A percentile compares a stretch with the other conserved stretches of the same genome.
Conservation (phyloP, 2,888 invertebrate genomes). For the Synergus laeviventris region DNA sequence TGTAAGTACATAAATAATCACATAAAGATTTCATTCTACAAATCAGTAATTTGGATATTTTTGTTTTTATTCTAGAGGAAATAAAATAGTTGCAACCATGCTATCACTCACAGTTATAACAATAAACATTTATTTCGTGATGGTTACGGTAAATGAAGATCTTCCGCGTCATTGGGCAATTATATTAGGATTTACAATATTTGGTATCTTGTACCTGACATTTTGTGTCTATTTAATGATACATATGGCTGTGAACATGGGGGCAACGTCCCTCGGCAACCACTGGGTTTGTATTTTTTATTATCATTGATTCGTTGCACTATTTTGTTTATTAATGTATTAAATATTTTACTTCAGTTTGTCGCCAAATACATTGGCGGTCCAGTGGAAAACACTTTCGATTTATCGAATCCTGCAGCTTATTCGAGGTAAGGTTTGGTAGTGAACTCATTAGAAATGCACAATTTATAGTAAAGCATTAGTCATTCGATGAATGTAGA, state of each 20-base stretch:
- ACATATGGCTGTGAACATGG: slow-evolving; percentile 84
- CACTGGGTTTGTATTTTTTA: slow-evolving; percentile 75
- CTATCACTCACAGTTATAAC: slow-evolving; percentile 84
- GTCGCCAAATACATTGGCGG: slow-evolving; percentile 79
- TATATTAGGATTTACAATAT: slow-evolving; percentile 76
- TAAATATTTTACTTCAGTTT: slow-evolving; percentile 72
- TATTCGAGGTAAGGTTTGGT: slow-evolving; percentile 79
- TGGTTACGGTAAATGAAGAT: slow-evolving; percentile 78
- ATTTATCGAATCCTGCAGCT: slow-evolving; percentile 77
- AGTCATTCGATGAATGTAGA: slow-evolving; percentile 38
- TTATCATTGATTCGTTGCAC: slow-evolving; percentile 13
- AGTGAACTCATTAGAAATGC: neutral
- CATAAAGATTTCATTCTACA: slow-evolving; percentile 23
- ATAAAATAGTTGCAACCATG: slow-evolving; percentile 82
- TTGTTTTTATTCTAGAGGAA: slow-evolving; percentile 78
- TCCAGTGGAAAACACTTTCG: slow-evolving; percentile 77
- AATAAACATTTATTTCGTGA: slow-evolving; percentile 89
- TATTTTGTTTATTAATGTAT: slow-evolving; percentile 27
- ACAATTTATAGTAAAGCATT: slow-evolving; percentile 20
- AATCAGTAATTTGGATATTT: neutral
- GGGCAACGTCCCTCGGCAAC: slow-evolving; percentile 78
- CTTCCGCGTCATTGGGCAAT: slow-evolving; percentile 77
- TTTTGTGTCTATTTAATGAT: slow-evolving; percentile 87
- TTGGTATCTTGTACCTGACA: slow-evolving; percentile 82
- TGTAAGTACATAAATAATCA: slow-evolving; percentile 77